Evolutionary conservation across 2,113 vertebrate species (phyloP).

Genomic region (Puffinus mauretanicus): DNA sequence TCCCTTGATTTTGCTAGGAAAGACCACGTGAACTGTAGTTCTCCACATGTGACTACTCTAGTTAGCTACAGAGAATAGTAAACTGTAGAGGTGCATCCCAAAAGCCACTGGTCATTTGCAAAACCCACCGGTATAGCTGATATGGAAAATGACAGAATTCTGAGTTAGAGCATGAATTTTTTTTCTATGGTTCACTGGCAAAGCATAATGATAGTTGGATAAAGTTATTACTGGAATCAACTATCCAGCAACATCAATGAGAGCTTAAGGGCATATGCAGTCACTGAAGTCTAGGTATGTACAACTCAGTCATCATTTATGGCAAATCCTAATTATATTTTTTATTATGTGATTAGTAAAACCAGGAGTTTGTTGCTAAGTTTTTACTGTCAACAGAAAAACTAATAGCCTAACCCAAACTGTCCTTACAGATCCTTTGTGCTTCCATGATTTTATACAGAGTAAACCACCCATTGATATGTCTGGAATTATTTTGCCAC

Average conservation of each 20-base stretch:
- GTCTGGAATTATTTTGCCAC: not conserved
- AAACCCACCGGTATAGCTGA: not conserved
- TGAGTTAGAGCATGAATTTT: rapidly evolving
- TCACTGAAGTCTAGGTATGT: not conserved
- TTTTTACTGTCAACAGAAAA: not conserved
- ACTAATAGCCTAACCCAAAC: not conserved
- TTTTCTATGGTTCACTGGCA: not conserved
- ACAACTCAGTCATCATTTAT: not conserved
- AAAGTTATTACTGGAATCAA: not conserved
- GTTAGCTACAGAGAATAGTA: not conserved
- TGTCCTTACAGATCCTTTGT: not conserved
- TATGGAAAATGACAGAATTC: not conserved
- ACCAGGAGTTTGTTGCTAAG: not conserved
- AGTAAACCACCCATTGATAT: not conserved
- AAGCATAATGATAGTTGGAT: not conserved
- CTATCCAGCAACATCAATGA: not conserved
- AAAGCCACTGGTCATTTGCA: not conserved
- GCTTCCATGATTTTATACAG: not conserved
- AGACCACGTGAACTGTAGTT: rapidly evolving
- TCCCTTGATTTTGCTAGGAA: not conserved
- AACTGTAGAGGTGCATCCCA: not conserved
- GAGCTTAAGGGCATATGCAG: not conserved
- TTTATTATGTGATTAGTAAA: not conserved
- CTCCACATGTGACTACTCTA: not conserved
- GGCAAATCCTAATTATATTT: not conserved